These are phyloP conservation scores for Tetramorium alpestre DNA, from an alignment of 1,140 invertebrate species.

Conservation along the genomic window DNA sequence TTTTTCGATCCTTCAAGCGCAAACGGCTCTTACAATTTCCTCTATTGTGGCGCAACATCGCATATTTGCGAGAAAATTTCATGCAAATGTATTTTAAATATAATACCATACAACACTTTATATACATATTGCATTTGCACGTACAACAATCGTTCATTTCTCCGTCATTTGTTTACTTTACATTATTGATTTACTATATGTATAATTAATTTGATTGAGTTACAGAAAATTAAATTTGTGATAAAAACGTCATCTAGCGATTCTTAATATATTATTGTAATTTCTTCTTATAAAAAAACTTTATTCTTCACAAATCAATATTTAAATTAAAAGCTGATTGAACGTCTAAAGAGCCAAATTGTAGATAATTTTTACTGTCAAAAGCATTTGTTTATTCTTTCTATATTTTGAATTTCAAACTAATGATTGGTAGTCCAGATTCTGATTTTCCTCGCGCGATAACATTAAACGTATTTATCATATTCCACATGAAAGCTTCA, in stretches of 20 bases:
- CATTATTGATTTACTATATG: neutral
- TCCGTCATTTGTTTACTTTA: neutral
- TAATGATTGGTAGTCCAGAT: neutral
- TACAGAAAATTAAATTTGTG: neutral
- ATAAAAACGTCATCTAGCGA: neutral
- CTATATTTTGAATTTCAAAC: neutral
- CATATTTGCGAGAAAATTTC: neutral
- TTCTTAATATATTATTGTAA: neutral
- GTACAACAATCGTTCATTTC: neutral
- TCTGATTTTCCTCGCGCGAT: neutral
- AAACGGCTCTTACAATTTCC: neutral
- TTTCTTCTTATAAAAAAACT: neutral
- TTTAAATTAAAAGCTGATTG: neutral
- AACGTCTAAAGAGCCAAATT: neutral
- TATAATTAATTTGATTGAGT: neutral
- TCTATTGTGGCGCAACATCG: neutral
- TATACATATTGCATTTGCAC: neutral
- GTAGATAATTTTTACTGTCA: neutral
- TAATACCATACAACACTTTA: neutral
- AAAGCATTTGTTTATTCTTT: neutral
- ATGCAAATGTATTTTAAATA: neutral
- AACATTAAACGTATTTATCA: neutral
- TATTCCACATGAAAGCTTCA: neutral
- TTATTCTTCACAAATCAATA: neutral
- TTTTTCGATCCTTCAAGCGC: neutral